Percentiles rank a stretch among this genome's conserved stretches.
These are phyloP conservation scores for Nephila pilipes DNA, from an alignment of 1,140 invertebrate genomes.

Conservation along the genomic window DNA sequence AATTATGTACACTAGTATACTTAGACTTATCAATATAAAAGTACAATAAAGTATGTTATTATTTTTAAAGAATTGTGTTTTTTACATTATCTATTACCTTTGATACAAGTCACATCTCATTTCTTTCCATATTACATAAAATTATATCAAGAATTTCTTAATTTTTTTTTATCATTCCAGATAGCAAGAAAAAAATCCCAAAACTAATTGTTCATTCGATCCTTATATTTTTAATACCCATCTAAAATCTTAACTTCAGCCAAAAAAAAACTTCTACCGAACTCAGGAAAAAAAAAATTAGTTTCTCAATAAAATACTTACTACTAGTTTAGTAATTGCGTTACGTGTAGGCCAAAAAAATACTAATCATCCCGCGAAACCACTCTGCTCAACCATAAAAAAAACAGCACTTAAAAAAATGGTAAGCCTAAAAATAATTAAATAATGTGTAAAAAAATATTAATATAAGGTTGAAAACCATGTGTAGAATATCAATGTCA, in stretches of 20 bases:
- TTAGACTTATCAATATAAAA: no score
- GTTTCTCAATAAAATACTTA: constrained; percentile 11
- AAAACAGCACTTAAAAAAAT: constrained; percentile 27
- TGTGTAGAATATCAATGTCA: constrained; percentile 73
- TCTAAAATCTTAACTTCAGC: constrained; percentile 4
- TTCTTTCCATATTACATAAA: not conserved
- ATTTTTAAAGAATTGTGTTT: no score
- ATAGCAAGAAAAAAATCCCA: not conserved
- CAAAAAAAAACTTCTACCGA: not conserved
- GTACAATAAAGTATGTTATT: no score
- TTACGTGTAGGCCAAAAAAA: constrained; percentile 22
- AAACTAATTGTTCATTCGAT: not conserved
- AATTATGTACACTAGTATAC: no score
- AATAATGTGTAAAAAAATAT: constrained; percentile 69
- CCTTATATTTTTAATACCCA: not conserved
- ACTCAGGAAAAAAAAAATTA: not conserved
- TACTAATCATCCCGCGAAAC: constrained; percentile 25
- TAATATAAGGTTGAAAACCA: constrained; percentile 68
- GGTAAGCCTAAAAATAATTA: constrained; percentile 69
- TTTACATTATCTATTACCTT: no score
- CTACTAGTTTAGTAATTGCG: constrained; percentile 31
- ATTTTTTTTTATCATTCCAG: not conserved
- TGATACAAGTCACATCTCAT: no score
- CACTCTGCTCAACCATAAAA: not conserved
- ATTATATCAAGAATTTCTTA: not conserved